Evolutionary conservation across 1,140 invertebrate species (phyloP), one percentile per base, ranked within the genome.

Genomic region (Drosophila setifemur): DNA sequence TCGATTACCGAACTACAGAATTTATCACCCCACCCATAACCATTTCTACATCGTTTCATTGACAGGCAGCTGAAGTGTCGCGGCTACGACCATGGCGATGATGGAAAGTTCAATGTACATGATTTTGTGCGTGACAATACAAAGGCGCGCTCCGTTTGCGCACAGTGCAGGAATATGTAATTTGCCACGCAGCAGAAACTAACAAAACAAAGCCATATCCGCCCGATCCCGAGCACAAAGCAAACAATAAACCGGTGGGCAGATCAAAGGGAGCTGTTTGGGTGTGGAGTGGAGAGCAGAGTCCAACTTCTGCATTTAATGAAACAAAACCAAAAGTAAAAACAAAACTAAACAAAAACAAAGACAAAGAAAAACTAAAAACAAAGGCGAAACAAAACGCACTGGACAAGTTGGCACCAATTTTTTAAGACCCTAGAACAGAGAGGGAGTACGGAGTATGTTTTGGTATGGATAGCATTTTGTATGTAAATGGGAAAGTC

Each of bases 81-180:
- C 60, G 92, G 93, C 88, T 93, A 91, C 69, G 91, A 92, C 12
- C 87, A 90, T 54, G 79, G 79, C 70, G 93, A 94, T 73, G 91
- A 92, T 58, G 91, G 92, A 55, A 92, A 92, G 78, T 94, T 95
- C 90, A 94, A 93, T 78, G 94, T 95, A 49, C 93, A 94, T 88
- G 93, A 95, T 71, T 94, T 94, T 83, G 93, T 94, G 16, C 91
- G 92, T 71, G 93, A 94, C 78, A 93, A 94, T 88, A 83, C 93
- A 44, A 92, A 93, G 69, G 85, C 88, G 90, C 91, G 86, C 90
- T 90, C 90, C 60, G 90, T 90, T 39, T 91, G 91, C 58, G 89
- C 90, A 54, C 91, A 92, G 26, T 93, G 92, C 73, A 90, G 85
- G 49, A 82, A 61, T 42, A 88, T 89, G 83, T 86, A 86, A 86